phyloP scores from a whole-genome alignment of 2,797 vertebrate species.

The Crenuchus spilurus region DNA sequence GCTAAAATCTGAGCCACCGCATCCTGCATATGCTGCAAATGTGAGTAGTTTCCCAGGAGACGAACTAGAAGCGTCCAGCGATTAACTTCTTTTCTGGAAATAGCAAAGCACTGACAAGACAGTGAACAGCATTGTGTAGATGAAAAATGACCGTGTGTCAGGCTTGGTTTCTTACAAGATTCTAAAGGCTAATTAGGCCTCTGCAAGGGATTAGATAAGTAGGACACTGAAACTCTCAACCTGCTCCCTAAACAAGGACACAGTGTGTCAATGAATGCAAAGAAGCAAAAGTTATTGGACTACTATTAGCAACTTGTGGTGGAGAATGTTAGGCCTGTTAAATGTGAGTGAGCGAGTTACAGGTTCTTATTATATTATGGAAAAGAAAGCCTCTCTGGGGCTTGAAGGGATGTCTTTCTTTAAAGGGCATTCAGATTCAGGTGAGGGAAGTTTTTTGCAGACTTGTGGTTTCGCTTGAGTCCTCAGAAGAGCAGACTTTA shows the following conservation, averaged over 20 bases:
- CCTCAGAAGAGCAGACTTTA: no score
- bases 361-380: no score
- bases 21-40: slow-evolving; percentile 9
- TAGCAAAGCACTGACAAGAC: slow-evolving; percentile 1
- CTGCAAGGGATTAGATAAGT: slow-evolving; percentile 11
- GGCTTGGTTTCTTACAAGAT: not conserved
- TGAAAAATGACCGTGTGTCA: not conserved
- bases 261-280: no score
- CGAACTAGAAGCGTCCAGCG: not conserved
- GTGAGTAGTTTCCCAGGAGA: not conserved
- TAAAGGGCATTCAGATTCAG: no score
- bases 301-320: no score
- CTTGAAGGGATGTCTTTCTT: no score
- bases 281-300: no score
- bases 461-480: no score
- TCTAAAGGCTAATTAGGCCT: slow-evolving; percentile 26
- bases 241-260: not conserved
- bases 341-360: no score
- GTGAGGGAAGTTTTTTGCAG: no score
- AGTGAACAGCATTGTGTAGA: not conserved
- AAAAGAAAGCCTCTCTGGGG: no score
- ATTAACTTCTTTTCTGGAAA: slow-evolving; percentile 1
- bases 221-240: not conserved
- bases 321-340: no score
- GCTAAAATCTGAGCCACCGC: not conserved